These are phyloP conservation scores for Bovichtus variegatus DNA, from an alignment of 2,797 vertebrate genomes.

Conservation along the genomic window DNA sequence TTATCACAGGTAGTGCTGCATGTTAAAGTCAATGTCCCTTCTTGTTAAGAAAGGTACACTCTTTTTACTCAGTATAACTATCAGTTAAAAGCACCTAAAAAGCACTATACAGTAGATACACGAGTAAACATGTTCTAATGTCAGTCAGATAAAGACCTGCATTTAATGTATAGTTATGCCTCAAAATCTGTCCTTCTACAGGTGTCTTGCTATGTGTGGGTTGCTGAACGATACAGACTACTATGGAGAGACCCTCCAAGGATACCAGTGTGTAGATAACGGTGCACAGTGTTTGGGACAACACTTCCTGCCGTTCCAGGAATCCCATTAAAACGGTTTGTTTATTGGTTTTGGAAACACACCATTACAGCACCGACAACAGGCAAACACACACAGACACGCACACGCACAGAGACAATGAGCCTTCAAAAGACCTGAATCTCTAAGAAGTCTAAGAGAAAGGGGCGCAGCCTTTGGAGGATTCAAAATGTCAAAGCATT, in stretches of 20 bases:
- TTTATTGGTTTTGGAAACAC: conserved; percentile 64
- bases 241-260: not conserved
- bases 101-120: not conserved
- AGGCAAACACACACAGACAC: not conserved
- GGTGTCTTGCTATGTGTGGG: not conserved
- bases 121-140: not conserved
- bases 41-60: conserved; percentile 4
- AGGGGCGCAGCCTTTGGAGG: not conserved
- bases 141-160: not conserved
- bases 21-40: conserved; percentile 29
- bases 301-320: conserved; percentile 48
- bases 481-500: conserved; percentile 21
- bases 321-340: conserved; percentile 64
- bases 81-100: conserved; percentile 1
- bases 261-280: conserved; percentile 2
- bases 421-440: conserved; percentile 32
- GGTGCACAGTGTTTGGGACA: conserved; percentile 12
- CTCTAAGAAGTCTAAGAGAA: conserved; percentile 21
- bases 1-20: conserved; percentile 27
- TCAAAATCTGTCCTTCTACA: not conserved
- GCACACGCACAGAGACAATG: conserved; percentile 33
- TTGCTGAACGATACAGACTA: not conserved
- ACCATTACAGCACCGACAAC: conserved; percentile 27
- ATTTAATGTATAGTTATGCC: not conserved
- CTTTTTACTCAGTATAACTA: no score